Evolutionary conservation across 2,888 invertebrate species (phyloP).

Genomic region (Drosophila gaucha): DNA sequence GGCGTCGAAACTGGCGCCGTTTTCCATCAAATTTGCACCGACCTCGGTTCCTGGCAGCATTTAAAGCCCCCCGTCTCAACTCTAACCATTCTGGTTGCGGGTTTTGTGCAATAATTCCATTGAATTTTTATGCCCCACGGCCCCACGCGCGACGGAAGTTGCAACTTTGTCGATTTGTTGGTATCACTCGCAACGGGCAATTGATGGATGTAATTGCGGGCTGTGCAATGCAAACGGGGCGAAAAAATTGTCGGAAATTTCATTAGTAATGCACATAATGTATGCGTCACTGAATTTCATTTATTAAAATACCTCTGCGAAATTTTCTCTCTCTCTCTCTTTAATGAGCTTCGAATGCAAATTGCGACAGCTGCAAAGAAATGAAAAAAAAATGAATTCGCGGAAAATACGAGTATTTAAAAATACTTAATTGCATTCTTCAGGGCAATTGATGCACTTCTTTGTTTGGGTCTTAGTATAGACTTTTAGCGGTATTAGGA

Average conservation of each 20-base stretch:
- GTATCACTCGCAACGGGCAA: slow-evolving; percentile 14
- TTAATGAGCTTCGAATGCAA: slow-evolving; percentile 21
- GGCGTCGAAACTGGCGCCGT: slow-evolving; percentile 49
- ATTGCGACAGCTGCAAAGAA: neutral
- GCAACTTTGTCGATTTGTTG: slow-evolving; percentile 41
- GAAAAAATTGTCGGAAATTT: slow-evolving; percentile 18
- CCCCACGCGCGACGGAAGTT: slow-evolving; percentile 9
- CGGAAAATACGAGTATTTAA: neutral
- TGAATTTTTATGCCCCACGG: slow-evolving; percentile 25
- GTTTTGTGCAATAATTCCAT: slow-evolving; percentile 23
- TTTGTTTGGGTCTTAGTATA: too few relatives aligned
- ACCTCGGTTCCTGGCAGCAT: slow-evolving; percentile 16
- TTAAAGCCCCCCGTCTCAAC: slow-evolving; percentile 3
- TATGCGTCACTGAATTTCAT: slow-evolving; percentile 4
- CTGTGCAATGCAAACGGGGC: slow-evolving; percentile 1
- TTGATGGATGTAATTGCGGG: slow-evolving; percentile 37
- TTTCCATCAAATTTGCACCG: slow-evolving; percentile 48
- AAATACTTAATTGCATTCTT: slow-evolving; percentile 13
- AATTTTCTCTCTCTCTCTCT: neutral
- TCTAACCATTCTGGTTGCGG: neutral
- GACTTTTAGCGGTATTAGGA: too few relatives aligned
- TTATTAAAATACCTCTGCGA: neutral
- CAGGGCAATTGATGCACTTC: neutral
- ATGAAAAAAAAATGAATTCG: neutral
- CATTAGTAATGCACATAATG: slow-evolving; percentile 29